Conservation (phyloP, 2,888 invertebrate species). For the Lissonota sp. region DNA sequence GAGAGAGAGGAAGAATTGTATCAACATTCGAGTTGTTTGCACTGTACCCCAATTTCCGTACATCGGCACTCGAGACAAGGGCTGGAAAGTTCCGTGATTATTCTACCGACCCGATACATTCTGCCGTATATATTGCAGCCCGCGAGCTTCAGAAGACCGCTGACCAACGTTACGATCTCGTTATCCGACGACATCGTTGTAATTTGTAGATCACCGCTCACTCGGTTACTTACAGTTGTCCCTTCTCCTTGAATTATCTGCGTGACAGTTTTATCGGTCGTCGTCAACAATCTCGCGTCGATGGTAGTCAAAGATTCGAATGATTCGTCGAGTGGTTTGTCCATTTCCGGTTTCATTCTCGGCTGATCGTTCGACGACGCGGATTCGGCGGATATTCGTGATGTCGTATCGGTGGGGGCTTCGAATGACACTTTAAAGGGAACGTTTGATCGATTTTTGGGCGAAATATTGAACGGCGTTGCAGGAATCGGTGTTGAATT, state of each 20-base stretch:
- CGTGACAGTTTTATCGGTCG: slow-evolving; percentile 33
- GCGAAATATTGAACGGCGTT: too few species aligned
- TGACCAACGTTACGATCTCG: slow-evolving; percentile 79
- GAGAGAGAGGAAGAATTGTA: slow-evolving; percentile 28
- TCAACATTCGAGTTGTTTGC: slow-evolving; percentile 88
- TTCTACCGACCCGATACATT: slow-evolving; percentile 93
- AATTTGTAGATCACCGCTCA: slow-evolving; percentile 27
- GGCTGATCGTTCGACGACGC: slow-evolving; percentile 2
- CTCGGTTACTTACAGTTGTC: too few species aligned
- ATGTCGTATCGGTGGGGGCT: background rate
- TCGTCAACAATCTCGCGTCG: slow-evolving; percentile 47
- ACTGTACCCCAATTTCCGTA: slow-evolving; percentile 94
- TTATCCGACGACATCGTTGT: slow-evolving; percentile 71
- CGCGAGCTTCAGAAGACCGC: slow-evolving; percentile 90
- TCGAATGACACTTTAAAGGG: too few species aligned
- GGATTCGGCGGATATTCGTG: background rate
- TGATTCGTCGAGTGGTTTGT: background rate
- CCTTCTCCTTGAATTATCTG: background rate
- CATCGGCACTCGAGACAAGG: slow-evolving; percentile 94
- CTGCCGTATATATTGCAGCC: slow-evolving; percentile 96
- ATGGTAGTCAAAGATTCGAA: slow-evolving; percentile 53
- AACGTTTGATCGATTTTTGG: too few species aligned
- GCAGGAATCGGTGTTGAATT: too few species aligned
- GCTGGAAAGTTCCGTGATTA: slow-evolving; percentile 92
- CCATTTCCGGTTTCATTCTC: background rate